These are phyloP conservation scores for Belgica antarctica DNA, from an alignment of 2,888 invertebrate genomes.

Conservation along the genomic window DNA sequence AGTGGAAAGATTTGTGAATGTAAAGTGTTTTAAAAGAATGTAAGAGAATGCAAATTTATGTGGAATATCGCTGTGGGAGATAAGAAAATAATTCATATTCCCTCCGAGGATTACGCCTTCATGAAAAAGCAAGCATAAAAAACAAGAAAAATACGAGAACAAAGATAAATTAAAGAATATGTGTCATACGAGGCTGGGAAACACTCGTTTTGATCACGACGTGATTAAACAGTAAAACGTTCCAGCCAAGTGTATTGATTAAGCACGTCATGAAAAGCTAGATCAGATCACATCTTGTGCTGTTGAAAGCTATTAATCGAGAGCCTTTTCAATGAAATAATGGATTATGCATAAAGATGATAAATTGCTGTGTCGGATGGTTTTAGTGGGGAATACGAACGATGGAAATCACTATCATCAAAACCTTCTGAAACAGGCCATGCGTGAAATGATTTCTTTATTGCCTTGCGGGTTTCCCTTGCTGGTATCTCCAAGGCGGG, in stretches of 20 bases:
- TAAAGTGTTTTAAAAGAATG: constrained; percentile 20
- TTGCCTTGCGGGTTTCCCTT: too few relatives aligned
- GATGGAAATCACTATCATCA: not conserved
- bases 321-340: not conserved
- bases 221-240: constrained; percentile 3
- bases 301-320: not conserved
- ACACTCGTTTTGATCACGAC: not conserved
- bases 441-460: too few relatives aligned
- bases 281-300: too few relatives aligned
- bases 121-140: not conserved
- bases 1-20: constrained; percentile 14
- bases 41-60: constrained; percentile 38
- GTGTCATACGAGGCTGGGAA: not conserved
- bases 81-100: not conserved
- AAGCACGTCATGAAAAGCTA: not conserved
- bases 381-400: not conserved
- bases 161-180: too few relatives aligned
- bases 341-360: constrained; percentile 7
- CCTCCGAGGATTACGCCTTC: constrained; percentile 25
- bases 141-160: too few relatives aligned
- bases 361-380: not conserved
- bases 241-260: not conserved
- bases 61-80: constrained; percentile 24
- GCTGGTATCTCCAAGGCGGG: too few relatives aligned
- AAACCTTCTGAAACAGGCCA: too few relatives aligned